Conservation (phyloP, 2,797 vertebrate genomes). For the Gobionotothen gibberifrons region DNA sequence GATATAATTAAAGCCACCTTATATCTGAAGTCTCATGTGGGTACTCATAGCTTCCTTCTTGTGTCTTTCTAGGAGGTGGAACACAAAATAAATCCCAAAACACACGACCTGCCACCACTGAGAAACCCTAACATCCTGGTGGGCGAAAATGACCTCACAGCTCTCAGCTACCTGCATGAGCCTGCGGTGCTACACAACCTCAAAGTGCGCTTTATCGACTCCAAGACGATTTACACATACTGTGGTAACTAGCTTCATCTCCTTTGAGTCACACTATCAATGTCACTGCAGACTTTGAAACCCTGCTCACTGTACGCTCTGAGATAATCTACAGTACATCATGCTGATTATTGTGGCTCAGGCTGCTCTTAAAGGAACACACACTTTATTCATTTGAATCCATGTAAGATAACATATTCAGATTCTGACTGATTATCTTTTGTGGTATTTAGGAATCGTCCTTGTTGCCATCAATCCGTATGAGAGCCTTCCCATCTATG, state of each 20-base stretch:
- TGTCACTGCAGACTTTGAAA: conserved; percentile 80
- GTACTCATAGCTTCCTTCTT: background rate
- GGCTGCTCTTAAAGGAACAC: conserved; percentile 63
- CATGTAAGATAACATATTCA: conserved; percentile 1
- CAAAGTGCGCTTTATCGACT: conserved; percentile 94
- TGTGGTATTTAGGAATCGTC: conserved; percentile 88
- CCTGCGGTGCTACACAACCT: conserved; percentile 97
- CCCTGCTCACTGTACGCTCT: conserved; percentile 46
- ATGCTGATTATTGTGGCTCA: conserved; percentile 46
- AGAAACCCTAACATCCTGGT: conserved; percentile 97
- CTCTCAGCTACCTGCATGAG: conserved; percentile 97
- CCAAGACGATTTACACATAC: conserved; percentile 97
- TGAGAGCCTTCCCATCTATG: conserved; percentile 95
- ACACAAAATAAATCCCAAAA: conserved; percentile 85
- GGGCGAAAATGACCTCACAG: conserved; percentile 97
- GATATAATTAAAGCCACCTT: background rate
- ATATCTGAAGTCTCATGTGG: background rate
- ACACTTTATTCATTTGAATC: background rate
- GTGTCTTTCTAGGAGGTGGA: conserved; percentile 86
- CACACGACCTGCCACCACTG: conserved; percentile 87
- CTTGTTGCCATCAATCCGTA: conserved; percentile 98
- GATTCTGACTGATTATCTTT: background rate
- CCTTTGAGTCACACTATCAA: conserved; percentile 65
- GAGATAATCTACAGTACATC: conserved; percentile 47
- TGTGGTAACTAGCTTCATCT: conserved; percentile 88